phyloP scores from a whole-genome alignment of 1,140 invertebrate genomes.

The Idris sp. region DNA sequence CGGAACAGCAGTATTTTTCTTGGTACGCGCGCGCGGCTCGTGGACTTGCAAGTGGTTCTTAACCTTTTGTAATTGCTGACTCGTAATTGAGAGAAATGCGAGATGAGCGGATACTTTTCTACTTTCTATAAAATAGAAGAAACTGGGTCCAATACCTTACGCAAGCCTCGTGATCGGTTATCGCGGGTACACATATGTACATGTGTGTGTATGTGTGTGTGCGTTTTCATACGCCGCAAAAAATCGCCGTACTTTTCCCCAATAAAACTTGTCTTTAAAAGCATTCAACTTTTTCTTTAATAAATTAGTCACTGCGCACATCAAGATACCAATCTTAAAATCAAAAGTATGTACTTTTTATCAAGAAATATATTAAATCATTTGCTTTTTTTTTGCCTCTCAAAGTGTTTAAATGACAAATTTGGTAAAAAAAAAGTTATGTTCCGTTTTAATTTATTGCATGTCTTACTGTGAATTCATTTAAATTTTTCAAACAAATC shows the following conservation, averaged over 20 bases:
- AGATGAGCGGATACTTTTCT: constrained; percentile 58
- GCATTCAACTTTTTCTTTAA: constrained; percentile 4
- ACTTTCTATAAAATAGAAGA: constrained; percentile 60
- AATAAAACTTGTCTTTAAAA: constrained; percentile 2
- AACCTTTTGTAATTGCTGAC: constrained; percentile 61
- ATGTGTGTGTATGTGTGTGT: background rate
- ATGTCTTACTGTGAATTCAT: too few relatives aligned
- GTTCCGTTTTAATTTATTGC: too few relatives aligned
- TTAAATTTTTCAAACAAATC: too few relatives aligned
- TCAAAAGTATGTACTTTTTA: too few relatives aligned
- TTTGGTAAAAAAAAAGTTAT: too few relatives aligned
- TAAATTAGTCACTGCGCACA: too few relatives aligned
- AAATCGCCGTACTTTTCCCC: constrained; percentile 15
- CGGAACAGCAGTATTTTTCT: constrained; percentile 18
- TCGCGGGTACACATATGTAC: constrained; percentile 11
- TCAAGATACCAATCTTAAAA: too few relatives aligned
- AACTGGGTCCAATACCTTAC: constrained; percentile 39
- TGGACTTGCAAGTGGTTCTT: constrained; percentile 33
- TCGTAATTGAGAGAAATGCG: constrained; percentile 62
- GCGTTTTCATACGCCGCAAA: background rate
- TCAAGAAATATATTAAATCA: too few relatives aligned
- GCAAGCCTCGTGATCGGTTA: constrained; percentile 34
- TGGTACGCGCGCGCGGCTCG: background rate
- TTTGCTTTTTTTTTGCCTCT: too few relatives aligned
- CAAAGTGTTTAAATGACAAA: too few relatives aligned